Conservation (phyloP, 2,797 vertebrate species). For the Arrhamphus sclerolepis region DNA sequence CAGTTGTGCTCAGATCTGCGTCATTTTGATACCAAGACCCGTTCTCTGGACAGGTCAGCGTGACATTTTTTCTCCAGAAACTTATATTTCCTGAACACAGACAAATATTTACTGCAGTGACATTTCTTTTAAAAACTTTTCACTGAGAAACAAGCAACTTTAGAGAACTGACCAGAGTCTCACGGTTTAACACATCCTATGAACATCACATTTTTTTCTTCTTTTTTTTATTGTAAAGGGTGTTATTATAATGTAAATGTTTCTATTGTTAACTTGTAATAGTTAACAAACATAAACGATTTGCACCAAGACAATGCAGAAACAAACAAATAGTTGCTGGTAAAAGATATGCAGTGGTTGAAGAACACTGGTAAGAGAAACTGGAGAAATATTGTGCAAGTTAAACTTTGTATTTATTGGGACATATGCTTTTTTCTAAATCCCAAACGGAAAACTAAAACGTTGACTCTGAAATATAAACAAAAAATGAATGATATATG, state of each 20-base stretch:
- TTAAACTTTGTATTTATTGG: accelerated
- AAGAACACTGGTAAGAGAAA: neutral
- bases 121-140: neutral
- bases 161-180: neutral
- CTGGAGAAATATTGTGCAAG: accelerated
- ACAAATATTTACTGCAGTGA: neutral
- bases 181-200: accelerated
- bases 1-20: too few species aligned
- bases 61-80: neutral
- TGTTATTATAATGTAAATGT: accelerated
- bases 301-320: accelerated
- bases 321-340: accelerated
- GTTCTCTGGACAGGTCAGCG: neutral
- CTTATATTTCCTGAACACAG: accelerated
- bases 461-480: accelerated
- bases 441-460: accelerated
- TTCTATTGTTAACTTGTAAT: neutral
- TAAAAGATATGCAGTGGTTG: neutral
- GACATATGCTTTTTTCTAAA: accelerated
- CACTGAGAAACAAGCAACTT: neutral
- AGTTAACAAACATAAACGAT: neutral
- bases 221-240: accelerated
- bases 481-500: neutral
- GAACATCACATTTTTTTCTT: accelerated
- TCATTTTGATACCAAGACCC: accelerated